Conservation (phyloP, 2,797 vertebrate genomes). For the Enoplosus armatus region DNA sequence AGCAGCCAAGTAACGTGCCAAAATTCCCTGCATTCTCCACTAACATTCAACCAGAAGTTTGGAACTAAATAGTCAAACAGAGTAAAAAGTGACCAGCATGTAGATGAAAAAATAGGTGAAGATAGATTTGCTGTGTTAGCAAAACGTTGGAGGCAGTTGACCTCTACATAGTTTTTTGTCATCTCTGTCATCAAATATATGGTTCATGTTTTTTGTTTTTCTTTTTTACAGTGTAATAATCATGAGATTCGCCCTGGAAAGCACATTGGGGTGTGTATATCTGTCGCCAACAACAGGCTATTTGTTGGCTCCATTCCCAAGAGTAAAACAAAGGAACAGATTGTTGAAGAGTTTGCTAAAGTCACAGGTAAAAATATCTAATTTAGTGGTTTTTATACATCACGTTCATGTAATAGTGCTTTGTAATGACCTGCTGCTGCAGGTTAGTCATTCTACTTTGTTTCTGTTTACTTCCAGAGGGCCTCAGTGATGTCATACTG, state of each 20-base stretch:
- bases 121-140: not conserved
- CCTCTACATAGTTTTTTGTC: not conserved
- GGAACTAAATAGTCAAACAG: not conserved
- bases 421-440: not conserved
- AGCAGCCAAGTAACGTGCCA: not conserved
- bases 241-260: slow-evolving; percentile 98
- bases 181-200: too few relatives aligned
- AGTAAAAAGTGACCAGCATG: not conserved
- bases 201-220: not conserved
- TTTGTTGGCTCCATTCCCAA: slow-evolving; percentile 99
- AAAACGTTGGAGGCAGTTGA: not conserved
- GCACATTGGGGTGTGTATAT: slow-evolving; percentile 98
- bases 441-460: not conserved
- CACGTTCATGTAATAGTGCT: fast-evolving
- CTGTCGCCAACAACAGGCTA: slow-evolving; percentile 98
- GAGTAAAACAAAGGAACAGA: slow-evolving; percentile 99
- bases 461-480: slow-evolving; percentile 83
- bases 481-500: slow-evolving; percentile 97
- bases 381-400: not conserved
- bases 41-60: not conserved
- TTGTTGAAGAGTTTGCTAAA: slow-evolving; percentile 97
- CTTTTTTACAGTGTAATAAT: slow-evolving; percentile 92
- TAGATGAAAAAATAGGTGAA: not conserved
- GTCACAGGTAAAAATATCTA: slow-evolving; percentile 90
- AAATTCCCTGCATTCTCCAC: not conserved